phyloP scores from a whole-genome alignment of 2,797 vertebrate genomes.

The Gouania willdenowi region DNA sequence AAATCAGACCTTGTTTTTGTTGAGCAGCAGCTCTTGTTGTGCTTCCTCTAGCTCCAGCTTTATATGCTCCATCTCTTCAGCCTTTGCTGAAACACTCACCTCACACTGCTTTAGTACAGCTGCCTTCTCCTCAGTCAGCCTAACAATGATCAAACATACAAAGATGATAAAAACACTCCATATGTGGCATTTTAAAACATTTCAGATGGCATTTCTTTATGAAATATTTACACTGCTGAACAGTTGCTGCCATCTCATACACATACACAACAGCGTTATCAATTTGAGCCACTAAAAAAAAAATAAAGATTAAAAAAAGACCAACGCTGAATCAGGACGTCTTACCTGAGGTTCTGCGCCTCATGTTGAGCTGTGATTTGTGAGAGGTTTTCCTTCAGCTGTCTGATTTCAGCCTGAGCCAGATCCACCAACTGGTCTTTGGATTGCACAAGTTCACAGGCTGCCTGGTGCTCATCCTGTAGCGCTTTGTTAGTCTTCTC shows the following conservation, averaged over 20 bases:
- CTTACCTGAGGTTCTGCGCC: conserved; percentile 45
- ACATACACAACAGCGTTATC: no score
- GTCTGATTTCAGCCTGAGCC: conserved; percentile 50
- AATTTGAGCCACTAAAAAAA: no score
- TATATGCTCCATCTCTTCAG: conserved; percentile 33
- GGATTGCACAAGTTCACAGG: conserved; percentile 62
- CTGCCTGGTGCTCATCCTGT: conserved; percentile 67
- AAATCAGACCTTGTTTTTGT: conserved; percentile 55
- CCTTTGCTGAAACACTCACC: conserved; percentile 51
- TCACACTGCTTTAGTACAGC: conserved; percentile 61
- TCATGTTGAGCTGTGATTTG: conserved; percentile 46
- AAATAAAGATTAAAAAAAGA: not conserved
- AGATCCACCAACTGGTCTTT: conserved; percentile 64
- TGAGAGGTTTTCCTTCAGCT: conserved; percentile 58
- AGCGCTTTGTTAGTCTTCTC: conserved; percentile 70
- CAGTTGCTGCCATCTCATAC: no score
- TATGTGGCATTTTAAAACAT: no score
- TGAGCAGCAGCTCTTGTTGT: conserved; percentile 54
- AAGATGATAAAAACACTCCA: not conserved
- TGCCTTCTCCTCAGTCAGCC: conserved; percentile 49
- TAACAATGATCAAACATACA: conserved; percentile 7
- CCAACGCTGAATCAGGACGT: not conserved
- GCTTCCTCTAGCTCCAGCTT: conserved; percentile 46
- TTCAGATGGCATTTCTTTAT: no score
- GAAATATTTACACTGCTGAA: no score